These are phyloP conservation scores for Scaeva pyrastri DNA, from an alignment of 2,888 invertebrate species.

Conservation along the genomic window DNA sequence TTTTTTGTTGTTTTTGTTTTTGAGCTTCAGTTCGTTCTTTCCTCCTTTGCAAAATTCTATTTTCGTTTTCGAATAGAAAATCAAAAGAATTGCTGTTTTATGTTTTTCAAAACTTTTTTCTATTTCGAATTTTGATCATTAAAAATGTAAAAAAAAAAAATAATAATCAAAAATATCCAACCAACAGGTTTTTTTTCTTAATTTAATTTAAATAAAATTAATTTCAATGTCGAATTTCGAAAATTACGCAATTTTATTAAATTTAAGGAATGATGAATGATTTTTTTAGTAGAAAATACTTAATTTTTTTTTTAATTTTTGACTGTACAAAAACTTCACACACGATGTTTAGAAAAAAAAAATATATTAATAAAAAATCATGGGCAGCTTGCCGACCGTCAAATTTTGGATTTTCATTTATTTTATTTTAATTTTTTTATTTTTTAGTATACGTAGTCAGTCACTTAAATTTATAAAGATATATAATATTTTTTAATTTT, in stretches of 20 bases:
- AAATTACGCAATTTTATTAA: conserved; percentile 62
- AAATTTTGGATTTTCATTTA: conserved; percentile 13
- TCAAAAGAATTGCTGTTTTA: conserved; percentile 64
- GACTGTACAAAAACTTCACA: conserved; percentile 8
- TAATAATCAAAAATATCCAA: conserved; percentile 10
- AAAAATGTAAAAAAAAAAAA: conserved; percentile 39
- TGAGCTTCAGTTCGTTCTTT: neutral
- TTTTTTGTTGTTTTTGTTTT: neutral
- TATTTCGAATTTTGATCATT: conserved; percentile 48
- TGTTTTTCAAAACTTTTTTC: conserved; percentile 48
- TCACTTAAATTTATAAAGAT: conserved; percentile 3
- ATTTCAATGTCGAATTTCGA: conserved; percentile 53
- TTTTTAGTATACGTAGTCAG: too few species aligned
- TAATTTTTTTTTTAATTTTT: neutral
- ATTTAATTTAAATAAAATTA: conserved; percentile 5
- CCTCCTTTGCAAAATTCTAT: conserved; percentile 69
- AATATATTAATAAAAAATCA: conserved; percentile 31
- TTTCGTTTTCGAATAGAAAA: conserved; percentile 69
- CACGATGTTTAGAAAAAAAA: conserved; percentile 39
- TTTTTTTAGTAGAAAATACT: conserved; percentile 16
- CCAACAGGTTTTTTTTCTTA: conserved; percentile 21
- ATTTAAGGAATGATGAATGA: conserved; percentile 58
- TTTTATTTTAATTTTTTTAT: neutral
- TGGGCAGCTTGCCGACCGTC: conserved; percentile 35
- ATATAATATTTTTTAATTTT: conserved; percentile 25